Conservation (phyloP, 2,113 vertebrate species). For the Pelecanus crispus region DNA sequence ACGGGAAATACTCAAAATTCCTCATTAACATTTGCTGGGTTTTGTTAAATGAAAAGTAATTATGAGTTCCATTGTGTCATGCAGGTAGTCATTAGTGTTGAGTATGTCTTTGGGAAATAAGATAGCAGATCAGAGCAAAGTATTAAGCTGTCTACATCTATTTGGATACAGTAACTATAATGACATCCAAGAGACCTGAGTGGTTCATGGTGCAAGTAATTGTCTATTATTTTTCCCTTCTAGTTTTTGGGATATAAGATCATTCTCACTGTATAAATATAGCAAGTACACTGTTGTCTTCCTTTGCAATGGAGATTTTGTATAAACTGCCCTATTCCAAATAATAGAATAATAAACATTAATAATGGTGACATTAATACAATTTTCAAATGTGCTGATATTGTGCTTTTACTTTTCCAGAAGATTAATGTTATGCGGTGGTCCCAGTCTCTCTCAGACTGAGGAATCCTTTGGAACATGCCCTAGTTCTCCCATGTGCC, state of each 20-base stretch:
- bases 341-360: background rate
- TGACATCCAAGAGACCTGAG: background rate
- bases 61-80: background rate
- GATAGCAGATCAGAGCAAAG: background rate
- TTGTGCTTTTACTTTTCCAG: background rate
- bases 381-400: background rate
- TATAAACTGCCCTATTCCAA: background rate
- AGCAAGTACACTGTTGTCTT: background rate
- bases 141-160: background rate
- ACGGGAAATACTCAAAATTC: background rate
- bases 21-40: slow-evolving; percentile 8
- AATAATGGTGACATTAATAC: background rate
- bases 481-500: background rate
- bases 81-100: slow-evolving; percentile 12
- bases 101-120: slow-evolving; percentile 27
- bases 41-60: slow-evolving; percentile 52
- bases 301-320: background rate
- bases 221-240: background rate
- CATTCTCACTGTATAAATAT: background rate
- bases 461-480: background rate
- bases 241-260: background rate
- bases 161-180: background rate
- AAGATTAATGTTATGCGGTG: background rate
- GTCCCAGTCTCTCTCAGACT: background rate
- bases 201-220: background rate